A percentile compares a stretch with the other conserved stretches of the same genome.
These are phyloP conservation scores for Leucoma salicis DNA, from an alignment of 2,888 invertebrate genomes.

Conservation along the genomic window DNA sequence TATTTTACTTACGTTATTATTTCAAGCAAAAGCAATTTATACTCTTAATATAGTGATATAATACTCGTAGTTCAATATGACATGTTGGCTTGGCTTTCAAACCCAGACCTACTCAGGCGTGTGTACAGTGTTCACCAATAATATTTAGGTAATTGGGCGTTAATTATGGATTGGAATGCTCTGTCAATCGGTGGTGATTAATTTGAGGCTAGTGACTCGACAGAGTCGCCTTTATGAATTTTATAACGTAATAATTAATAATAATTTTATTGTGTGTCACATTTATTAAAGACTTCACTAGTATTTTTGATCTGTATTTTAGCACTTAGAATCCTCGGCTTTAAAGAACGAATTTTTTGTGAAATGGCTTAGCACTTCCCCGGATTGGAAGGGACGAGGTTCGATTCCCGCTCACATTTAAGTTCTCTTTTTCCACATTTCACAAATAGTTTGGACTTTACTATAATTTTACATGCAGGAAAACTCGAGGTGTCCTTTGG, in stretches of 20 bases:
- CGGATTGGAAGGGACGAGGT: too few relatives aligned
- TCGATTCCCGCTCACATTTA: too few relatives aligned
- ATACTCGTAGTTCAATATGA: slow-evolving; percentile 11
- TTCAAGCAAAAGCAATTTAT: not conserved
- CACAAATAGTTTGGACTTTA: too few relatives aligned
- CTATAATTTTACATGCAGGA: too few relatives aligned
- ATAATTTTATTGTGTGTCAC: slow-evolving; percentile 6
- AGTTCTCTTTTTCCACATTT: too few relatives aligned
- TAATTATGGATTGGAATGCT: slow-evolving; percentile 35
- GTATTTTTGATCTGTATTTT: too few relatives aligned
- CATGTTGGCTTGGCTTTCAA: slow-evolving; percentile 17
- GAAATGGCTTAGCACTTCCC: too few relatives aligned
- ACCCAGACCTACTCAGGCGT: slow-evolving; percentile 1
- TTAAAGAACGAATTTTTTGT: too few relatives aligned
- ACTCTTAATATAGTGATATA: slow-evolving; percentile 1
- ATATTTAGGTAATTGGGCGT: slow-evolving; percentile 39
- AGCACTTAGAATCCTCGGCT: too few relatives aligned
- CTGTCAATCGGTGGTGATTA: slow-evolving; percentile 43
- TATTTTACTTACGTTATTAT: too few relatives aligned
- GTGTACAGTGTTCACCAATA: slow-evolving; percentile 20
- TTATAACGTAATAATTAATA: slow-evolving; percentile 17
- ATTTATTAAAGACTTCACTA: too few relatives aligned
- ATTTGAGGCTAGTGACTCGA: slow-evolving; percentile 32
- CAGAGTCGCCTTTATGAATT: slow-evolving; percentile 7
- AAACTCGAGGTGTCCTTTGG: too few relatives aligned